Base-by-base conservation (phyloP, 2,888 invertebrate species). In the Sussaba pulchella region DNA sequence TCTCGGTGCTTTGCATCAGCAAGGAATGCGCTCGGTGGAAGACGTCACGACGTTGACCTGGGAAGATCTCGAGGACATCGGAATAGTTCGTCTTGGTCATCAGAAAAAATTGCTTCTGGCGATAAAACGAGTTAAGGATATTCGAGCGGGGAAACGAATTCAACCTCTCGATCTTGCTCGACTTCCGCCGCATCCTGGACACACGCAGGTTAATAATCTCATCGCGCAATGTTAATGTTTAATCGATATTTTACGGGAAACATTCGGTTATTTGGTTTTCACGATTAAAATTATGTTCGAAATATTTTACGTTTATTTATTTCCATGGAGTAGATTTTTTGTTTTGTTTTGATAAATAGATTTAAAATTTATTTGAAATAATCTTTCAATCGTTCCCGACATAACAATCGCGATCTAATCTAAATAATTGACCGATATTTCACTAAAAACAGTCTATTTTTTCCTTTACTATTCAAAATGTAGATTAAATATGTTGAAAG, bases 31-130 rank as follows among this genome's bases (percentile, higher is more conserved):
- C 89, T 97, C 97, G 6, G 97, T 99, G 50, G 97, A 98, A 88
- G 97, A 98, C 92, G 97, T 99, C 72, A 97, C 98, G 39, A 98
- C 98, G 90, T 95, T 99, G 71, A 98, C 98, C 78, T 99, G 99
- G 99, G 99, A 99, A 91, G 99, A 99, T 93, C 95, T 99, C 91
- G 99, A 99, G 93, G 99, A 99, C 91, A 98, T 99, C 92, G 97
- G 98, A 75, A 97, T 98, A 89, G 97, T 97, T 24, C 96, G 97
- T 89, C 93, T 98, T 90, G 99, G 99, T 41, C 99, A 99, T 92
- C 99, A 99, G 93, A 99, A 99, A 94, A 98, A 99, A 94, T 96
- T 99, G 86, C 95, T 98, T 90, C 94, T 99, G 90, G 99, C 99
- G 82, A 98, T 99, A 87, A 99, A 99, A 93, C 95, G 99, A 92